Conservation (phyloP, 2,113 vertebrate species). For the Melospiza melodia region DNA sequence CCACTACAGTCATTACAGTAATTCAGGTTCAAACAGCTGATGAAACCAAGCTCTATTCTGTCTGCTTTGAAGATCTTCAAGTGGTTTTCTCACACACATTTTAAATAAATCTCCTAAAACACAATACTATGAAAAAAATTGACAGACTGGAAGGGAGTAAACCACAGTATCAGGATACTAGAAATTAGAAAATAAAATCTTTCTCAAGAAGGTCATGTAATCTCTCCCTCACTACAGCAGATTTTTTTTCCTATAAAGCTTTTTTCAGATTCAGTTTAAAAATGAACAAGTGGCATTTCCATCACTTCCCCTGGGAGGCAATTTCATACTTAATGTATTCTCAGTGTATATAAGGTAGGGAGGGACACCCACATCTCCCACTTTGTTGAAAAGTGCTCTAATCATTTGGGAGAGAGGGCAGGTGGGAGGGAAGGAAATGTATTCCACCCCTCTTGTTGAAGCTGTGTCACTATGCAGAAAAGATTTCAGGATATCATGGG, state of each 20-base stretch:
- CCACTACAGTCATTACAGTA: constrained; percentile 67
- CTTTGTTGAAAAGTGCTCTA: constrained; percentile 56
- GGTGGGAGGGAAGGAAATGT: constrained; percentile 57
- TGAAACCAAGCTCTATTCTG: constrained; percentile 55
- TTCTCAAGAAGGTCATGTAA: constrained; percentile 36
- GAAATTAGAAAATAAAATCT: constrained; percentile 40
- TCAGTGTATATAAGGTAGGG: constrained; percentile 29
- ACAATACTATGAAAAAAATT: background rate
- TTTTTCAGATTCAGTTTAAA: constrained; percentile 41
- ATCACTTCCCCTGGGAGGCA: constrained; percentile 50
- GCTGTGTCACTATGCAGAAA: constrained; percentile 45
- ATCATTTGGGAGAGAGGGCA: constrained; percentile 44
- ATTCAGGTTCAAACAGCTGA: constrained; percentile 63
- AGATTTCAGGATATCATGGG: constrained; percentile 15
- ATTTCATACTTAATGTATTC: constrained; percentile 63
- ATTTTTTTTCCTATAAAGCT: background rate
- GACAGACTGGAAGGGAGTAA: constrained; percentile 29
- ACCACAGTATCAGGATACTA: background rate
- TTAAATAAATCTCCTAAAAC: constrained; percentile 64
- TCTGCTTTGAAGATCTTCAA: constrained; percentile 64
- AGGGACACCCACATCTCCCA: constrained; percentile 59
- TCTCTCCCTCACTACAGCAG: background rate
- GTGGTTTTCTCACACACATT: constrained; percentile 38
- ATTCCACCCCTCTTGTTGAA: constrained; percentile 58
- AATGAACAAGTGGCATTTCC: constrained; percentile 54